Evolutionary conservation across 2,888 invertebrate species (phyloP).

Genomic region (Limnephilus rhombicus): DNA sequence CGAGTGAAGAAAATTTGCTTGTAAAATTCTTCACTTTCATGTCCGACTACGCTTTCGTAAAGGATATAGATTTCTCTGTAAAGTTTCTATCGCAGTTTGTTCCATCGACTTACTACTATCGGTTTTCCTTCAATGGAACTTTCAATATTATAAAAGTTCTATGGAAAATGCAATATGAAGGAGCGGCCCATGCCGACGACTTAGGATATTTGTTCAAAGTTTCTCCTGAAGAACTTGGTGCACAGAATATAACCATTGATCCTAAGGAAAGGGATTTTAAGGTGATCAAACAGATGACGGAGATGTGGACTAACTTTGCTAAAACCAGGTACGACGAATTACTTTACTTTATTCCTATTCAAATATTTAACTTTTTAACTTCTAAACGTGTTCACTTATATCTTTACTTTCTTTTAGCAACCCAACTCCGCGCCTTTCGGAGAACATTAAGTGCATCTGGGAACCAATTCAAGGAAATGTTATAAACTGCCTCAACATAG

Average conservation of each 20-base stretch:
- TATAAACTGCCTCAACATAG: conserved; percentile 66
- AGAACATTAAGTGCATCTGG: conserved; percentile 42
- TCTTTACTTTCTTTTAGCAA: conserved; percentile 48
- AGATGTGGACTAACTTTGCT: conserved; percentile 67
- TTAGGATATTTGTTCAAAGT: conserved; percentile 67
- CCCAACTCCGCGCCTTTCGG: conserved; percentile 45
- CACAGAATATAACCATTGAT: neutral
- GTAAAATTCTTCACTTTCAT: conserved; percentile 45
- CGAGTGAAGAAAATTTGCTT: conserved; percentile 45
- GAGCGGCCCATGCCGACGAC: conserved; percentile 66
- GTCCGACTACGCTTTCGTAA: conserved; percentile 49
- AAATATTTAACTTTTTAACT: neutral
- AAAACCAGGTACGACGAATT: conserved; percentile 66
- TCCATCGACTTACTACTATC: conserved; percentile 63
- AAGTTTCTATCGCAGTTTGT: conserved; percentile 17
- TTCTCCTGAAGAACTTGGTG: neutral
- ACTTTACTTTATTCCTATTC: neutral
- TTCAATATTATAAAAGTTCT: conserved; percentile 65
- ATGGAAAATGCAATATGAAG: conserved; percentile 58
- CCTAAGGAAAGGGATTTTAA: conserved; percentile 25
- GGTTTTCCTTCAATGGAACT: conserved; percentile 66
- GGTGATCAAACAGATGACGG: conserved; percentile 32
- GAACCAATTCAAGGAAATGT: conserved; percentile 38
- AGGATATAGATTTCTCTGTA: conserved; percentile 19
- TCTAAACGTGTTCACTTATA: neutral